Evolutionary conservation across 2,113 vertebrate species (phyloP).

Genomic region (Periophthalmus modestus): DNA sequence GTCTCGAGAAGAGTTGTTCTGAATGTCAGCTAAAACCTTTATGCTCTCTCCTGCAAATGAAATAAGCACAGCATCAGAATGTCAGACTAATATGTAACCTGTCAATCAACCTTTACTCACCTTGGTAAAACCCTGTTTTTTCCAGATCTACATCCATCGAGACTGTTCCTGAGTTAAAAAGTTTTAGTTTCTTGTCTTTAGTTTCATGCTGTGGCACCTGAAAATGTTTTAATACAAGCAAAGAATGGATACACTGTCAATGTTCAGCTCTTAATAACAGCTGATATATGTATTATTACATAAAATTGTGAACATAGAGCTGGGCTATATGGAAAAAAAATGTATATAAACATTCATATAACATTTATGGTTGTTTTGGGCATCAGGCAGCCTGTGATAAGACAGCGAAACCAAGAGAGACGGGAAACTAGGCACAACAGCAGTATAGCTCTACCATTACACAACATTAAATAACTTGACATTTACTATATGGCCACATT

Average conservation of each 20-base stretch:
- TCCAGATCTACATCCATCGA: conserved; percentile 68
- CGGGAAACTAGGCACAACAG: too few relatives aligned
- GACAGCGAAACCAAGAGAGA: too few relatives aligned
- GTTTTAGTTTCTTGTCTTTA: conserved; percentile 67
- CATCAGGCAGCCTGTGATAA: too few relatives aligned
- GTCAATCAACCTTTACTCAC: conserved; percentile 28
- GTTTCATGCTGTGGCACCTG: conserved; percentile 64
- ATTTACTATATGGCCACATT: too few relatives aligned
- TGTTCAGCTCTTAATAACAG: background rate
- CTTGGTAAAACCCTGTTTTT: conserved; percentile 60
- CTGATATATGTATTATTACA: too few relatives aligned
- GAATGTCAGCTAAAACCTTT: conserved; percentile 55
- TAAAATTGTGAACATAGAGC: too few relatives aligned
- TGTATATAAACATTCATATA: too few relatives aligned
- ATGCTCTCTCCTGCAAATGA: conserved; percentile 57
- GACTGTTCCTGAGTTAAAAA: conserved; percentile 67
- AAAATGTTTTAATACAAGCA: conserved; percentile 12
- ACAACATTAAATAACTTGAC: too few relatives aligned
- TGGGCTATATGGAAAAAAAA: too few relatives aligned
- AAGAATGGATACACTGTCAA: background rate
- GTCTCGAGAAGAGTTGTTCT: conserved; percentile 68
- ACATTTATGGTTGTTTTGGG: too few relatives aligned
- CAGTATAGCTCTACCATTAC: too few relatives aligned
- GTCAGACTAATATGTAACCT: background rate
- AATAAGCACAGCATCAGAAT: background rate